Percentiles rank a stretch among this genome's conserved stretches.
Evolutionary conservation across 2,797 vertebrate species (phyloP).

Genomic region (Philypnodon macrostomus): DNA sequence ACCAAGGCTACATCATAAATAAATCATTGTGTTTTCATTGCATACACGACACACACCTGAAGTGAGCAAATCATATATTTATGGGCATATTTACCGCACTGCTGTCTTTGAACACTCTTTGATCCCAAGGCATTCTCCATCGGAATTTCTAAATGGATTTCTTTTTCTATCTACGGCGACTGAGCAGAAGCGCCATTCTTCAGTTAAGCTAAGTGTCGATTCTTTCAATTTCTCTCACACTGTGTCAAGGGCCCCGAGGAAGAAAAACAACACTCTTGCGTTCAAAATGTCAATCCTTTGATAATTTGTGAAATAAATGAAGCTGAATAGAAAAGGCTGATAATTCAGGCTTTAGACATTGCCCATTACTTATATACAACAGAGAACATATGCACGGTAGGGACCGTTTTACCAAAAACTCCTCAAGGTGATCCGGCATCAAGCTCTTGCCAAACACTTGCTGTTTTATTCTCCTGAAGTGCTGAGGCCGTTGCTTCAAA

Average conservation of each 20-base stretch:
- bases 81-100: constrained; percentile 30
- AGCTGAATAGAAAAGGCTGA: constrained; percentile 25
- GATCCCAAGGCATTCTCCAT: constrained; percentile 7
- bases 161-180: constrained; percentile 1
- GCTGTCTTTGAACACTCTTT: constrained; percentile 14
- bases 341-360: constrained; percentile 10
- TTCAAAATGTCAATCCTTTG: constrained; percentile 49
- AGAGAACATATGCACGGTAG: constrained; percentile 21
- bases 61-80: constrained; percentile 23
- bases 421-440: constrained; percentile 60
- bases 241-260: constrained; percentile 33
- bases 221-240: constrained; percentile 20
- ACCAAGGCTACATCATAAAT: constrained; percentile 23
- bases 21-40: constrained; percentile 27
- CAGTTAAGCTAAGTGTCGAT: constrained; percentile 28
- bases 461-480: constrained; percentile 52
- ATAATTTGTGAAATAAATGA: constrained; percentile 46
- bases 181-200: constrained; percentile 27
- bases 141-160: constrained; percentile 21
- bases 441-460: constrained; percentile 32
- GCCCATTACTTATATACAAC: neutral
- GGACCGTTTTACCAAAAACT: constrained; percentile 40
- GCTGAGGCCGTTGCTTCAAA: constrained; percentile 60
- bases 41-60: constrained; percentile 10
- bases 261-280: constrained; percentile 30